phyloP scores from a whole-genome alignment of 2,888 invertebrate genomes.

The Ellobium chinense region DNA sequence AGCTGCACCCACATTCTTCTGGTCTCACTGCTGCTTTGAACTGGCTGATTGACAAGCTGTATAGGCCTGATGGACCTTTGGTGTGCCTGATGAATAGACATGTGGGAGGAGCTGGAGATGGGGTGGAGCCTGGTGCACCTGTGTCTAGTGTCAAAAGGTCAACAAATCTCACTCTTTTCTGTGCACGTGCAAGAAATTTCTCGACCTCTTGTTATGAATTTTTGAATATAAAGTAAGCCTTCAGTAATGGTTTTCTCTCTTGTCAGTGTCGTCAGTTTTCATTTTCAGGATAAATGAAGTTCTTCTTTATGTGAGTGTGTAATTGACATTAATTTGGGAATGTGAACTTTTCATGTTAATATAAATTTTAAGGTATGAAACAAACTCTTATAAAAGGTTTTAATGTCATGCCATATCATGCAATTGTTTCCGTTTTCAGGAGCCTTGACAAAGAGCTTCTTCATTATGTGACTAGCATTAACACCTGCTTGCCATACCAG shows the following conservation, averaged over 20 bases:
- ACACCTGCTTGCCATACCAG: constrained; percentile 68
- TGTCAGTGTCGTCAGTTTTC: too few species aligned
- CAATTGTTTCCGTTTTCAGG: constrained; percentile 58
- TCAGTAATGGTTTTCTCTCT: too few species aligned
- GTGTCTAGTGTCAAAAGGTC: background rate
- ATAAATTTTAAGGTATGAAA: too few species aligned
- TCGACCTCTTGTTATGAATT: too few species aligned
- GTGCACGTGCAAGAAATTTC: too few species aligned
- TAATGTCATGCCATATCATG: background rate
- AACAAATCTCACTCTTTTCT: too few species aligned
- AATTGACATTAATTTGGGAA: too few species aligned
- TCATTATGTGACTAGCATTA: constrained; percentile 67
- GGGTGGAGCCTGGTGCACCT: background rate
- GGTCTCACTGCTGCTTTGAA: constrained; percentile 25
- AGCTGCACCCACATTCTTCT: constrained; percentile 10
- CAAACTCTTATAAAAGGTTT: too few species aligned
- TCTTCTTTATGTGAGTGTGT: too few species aligned
- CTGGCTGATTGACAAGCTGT: constrained; percentile 72
- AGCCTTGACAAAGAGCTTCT: constrained; percentile 71
- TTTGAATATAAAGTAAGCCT: too few species aligned
- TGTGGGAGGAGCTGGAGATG: constrained; percentile 17
- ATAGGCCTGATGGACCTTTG: constrained; percentile 73
- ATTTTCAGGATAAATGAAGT: too few species aligned
- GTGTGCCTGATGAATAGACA: constrained; percentile 67
- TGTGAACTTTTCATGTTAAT: too few species aligned